Conservation (phyloP, 1,140 invertebrate genomes). For the Cotesia typhae region DNA sequence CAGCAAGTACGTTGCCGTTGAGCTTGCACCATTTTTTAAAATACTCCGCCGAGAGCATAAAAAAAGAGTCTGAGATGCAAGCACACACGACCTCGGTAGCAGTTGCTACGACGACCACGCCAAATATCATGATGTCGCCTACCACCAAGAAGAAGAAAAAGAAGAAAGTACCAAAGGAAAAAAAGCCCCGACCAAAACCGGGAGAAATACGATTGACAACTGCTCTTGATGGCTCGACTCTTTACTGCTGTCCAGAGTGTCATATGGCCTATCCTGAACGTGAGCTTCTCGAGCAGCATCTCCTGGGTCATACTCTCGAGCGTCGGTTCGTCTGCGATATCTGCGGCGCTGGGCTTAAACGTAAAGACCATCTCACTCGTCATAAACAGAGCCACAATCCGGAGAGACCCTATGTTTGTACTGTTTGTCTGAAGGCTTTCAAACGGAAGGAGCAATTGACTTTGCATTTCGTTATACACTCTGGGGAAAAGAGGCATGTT, state of each 20-base stretch:
- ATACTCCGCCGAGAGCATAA: conserved; percentile 81
- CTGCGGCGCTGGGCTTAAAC: conserved; percentile 83
- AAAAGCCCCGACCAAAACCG: conserved; percentile 81
- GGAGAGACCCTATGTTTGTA: conserved; percentile 82
- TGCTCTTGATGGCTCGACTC: conserved; percentile 80
- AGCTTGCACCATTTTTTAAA: conserved; percentile 85
- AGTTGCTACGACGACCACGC: conserved; percentile 65
- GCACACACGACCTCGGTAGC: conserved; percentile 69
- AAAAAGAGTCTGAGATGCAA: conserved; percentile 73
- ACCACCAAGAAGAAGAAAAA: conserved; percentile 83
- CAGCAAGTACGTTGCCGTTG: conserved; percentile 77
- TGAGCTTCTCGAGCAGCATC: conserved; percentile 81
- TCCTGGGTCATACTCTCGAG: conserved; percentile 82
- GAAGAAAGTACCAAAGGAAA: conserved; percentile 81
- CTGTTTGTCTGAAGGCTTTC: conserved; percentile 84
- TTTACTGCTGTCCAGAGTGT: conserved; percentile 87
- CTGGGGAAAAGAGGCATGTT: conserved; percentile 84
- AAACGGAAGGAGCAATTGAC: conserved; percentile 86
- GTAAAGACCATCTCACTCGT: conserved; percentile 82
- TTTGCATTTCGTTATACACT: conserved; percentile 85
- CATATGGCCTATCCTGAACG: conserved; percentile 87
- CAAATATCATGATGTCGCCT: conserved; percentile 65
- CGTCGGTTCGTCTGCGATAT: conserved; percentile 85
- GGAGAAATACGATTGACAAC: conserved; percentile 84
- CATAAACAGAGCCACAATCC: conserved; percentile 86